phyloP scores from a whole-genome alignment of 1,140 invertebrate genomes.

The Zaprionus inermis region DNA sequence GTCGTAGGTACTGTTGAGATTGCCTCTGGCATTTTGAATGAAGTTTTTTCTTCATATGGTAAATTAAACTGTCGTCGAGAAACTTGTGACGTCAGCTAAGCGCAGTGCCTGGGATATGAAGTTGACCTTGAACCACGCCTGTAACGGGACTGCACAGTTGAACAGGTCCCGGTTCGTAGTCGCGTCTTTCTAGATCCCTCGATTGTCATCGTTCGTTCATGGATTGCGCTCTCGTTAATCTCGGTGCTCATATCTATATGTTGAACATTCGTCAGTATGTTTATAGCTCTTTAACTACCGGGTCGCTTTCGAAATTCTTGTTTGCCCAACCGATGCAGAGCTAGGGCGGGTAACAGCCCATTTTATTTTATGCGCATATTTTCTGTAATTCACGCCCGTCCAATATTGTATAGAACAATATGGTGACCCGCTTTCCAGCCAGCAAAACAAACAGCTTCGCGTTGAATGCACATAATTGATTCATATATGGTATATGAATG shows the following conservation, averaged over 20 bases:
- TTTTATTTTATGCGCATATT: constrained; percentile 30
- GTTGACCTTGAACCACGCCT: constrained; percentile 43
- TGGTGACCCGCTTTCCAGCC: constrained; percentile 66
- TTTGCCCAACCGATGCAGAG: constrained; percentile 47
- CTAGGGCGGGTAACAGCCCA: background rate
- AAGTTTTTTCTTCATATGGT: background rate
- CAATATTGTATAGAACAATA: constrained; percentile 61
- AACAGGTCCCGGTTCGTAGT: background rate
- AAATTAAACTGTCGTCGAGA: constrained; percentile 11
- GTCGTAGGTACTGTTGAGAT: background rate
- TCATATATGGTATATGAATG: constrained; percentile 30
- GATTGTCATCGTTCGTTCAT: background rate
- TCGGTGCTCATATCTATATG: constrained; percentile 14
- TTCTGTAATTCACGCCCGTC: constrained; percentile 32
- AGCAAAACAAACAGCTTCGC: constrained; percentile 49
- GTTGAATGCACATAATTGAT: constrained; percentile 59
- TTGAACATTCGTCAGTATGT: constrained; percentile 1
- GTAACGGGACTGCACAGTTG: constrained; percentile 19
- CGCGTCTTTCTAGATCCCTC: background rate
- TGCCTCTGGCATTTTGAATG: background rate
- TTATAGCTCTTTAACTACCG: constrained; percentile 16
- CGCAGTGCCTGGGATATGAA: background rate
- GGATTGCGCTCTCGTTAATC: background rate
- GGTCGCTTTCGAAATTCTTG: constrained; percentile 49
- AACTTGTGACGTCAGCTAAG: constrained; percentile 42